Percentiles rank a stretch among this genome's conserved stretches.
Conservation (phyloP, 2,113 vertebrate species). For the Cebidichthys violaceus region DNA sequence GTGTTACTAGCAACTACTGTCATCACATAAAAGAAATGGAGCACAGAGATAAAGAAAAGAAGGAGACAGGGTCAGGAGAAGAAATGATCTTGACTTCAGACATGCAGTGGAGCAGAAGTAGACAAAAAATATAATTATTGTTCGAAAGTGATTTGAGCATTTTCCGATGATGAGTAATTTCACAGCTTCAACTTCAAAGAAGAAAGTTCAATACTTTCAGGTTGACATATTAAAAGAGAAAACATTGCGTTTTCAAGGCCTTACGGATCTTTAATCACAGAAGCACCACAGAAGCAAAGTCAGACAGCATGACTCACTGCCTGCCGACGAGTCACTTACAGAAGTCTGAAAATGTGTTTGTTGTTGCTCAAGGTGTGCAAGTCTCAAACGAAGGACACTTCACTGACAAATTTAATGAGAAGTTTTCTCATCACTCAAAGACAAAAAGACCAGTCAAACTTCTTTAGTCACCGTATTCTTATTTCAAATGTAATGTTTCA, state of each 20-base stretch:
- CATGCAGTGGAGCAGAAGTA: background rate
- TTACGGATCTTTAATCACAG: constrained; percentile 46
- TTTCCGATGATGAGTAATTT: constrained; percentile 33
- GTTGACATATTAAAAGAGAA: constrained; percentile 41
- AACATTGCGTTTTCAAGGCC: constrained; percentile 59
- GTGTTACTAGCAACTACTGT: background rate
- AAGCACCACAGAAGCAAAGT: constrained; percentile 42
- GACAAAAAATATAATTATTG: background rate
- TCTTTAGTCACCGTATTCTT: background rate
- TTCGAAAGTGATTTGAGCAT: constrained; percentile 5
- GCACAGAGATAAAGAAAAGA: background rate
- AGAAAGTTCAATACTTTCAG: constrained; percentile 33
- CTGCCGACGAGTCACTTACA: constrained; percentile 46
- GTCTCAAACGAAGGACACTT: constrained; percentile 28
- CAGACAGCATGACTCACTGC: constrained; percentile 68
- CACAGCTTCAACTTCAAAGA: constrained; percentile 14
- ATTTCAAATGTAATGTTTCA: constrained; percentile 8
- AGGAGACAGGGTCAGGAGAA: background rate
- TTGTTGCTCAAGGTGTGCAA: constrained; percentile 43
- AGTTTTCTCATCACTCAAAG: background rate
- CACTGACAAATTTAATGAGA: constrained; percentile 15
- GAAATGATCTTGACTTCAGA: background rate
- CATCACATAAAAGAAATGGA: background rate
- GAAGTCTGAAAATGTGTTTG: constrained; percentile 33
- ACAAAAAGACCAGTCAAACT: background rate